phyloP scores from a whole-genome alignment of 2,797 vertebrate species.

The Lemur catta region DNA sequence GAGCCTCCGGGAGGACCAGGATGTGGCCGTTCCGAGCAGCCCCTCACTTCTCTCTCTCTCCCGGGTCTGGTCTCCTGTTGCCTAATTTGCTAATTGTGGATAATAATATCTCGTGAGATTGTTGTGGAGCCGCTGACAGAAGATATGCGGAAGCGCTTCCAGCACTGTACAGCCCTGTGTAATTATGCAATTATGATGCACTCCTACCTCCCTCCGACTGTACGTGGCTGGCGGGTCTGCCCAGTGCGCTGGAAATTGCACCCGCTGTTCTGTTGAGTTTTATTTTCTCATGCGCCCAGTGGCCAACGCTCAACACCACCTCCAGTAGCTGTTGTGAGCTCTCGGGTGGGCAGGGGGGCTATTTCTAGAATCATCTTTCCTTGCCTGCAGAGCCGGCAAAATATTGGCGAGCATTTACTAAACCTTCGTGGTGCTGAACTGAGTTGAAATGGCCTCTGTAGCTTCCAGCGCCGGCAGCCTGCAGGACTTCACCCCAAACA shows the following conservation, averaged over 20 bases:
- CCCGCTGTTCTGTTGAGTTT: neutral
- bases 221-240: neutral
- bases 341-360: rapidly evolving
- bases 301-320: rapidly evolving
- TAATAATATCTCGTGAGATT: neutral
- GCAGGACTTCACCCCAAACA: rapidly evolving
- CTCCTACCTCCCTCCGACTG: neutral
- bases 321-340: rapidly evolving
- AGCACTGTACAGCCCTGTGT: neutral
- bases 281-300: rapidly evolving
- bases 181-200: neutral
- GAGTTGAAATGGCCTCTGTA: rapidly evolving
- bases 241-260: neutral
- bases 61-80: rapidly evolving
- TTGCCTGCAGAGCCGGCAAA: neutral
- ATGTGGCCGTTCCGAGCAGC: rapidly evolving
- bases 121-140: neutral
- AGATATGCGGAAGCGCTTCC: neutral
- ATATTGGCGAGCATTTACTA: neutral
- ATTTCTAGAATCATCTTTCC: neutral
- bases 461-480: too few species aligned
- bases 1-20: neutral
- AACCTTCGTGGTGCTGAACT: neutral
- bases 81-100: neutral
- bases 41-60: rapidly evolving